Percentiles rank a stretch among this genome's conserved stretches.
These are phyloP conservation scores for Melanotaenia pygmaea DNA, from an alignment of 2,797 vertebrate species.

Conservation along the genomic window DNA sequence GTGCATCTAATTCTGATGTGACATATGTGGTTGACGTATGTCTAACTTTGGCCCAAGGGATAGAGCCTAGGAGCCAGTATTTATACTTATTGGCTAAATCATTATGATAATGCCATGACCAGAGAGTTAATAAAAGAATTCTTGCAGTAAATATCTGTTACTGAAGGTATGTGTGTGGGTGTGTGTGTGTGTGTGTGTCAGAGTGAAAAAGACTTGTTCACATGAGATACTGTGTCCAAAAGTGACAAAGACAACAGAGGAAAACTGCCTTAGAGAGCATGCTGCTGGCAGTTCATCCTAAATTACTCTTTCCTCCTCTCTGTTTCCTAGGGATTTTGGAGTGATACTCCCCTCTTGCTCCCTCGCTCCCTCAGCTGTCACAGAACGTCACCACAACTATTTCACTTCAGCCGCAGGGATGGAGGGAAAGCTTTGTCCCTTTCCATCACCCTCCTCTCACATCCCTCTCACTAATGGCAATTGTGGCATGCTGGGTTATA, in stretches of 20 bases:
- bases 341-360: conserved; percentile 69
- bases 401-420: conserved; percentile 70
- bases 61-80: conserved; percentile 22
- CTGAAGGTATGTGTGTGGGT: not conserved
- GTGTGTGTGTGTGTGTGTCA: conserved; percentile 6
- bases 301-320: conserved; percentile 63
- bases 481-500: conserved; percentile 46
- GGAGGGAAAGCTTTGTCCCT: conserved; percentile 67
- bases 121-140: conserved; percentile 51
- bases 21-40: conserved; percentile 60
- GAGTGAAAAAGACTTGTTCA: conserved; percentile 15
- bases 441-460: conserved; percentile 61
- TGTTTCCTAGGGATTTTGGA: conserved; percentile 72
- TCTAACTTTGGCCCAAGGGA: conserved; percentile 59
- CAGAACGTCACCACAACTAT: conserved; percentile 75
- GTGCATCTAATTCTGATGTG: conserved; percentile 54
- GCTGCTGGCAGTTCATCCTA: conserved; percentile 57
- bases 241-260: conserved; percentile 48
- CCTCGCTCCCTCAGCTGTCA: conserved; percentile 77
- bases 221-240: conserved; percentile 24
- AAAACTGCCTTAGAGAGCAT: conserved; percentile 32
- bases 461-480: conserved; percentile 54
- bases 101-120: conserved; percentile 60
- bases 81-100: conserved; percentile 63
- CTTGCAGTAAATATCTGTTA: conserved; percentile 43